Conservation (phyloP, 2,888 invertebrate genomes). For the Perdita meconis region DNA sequence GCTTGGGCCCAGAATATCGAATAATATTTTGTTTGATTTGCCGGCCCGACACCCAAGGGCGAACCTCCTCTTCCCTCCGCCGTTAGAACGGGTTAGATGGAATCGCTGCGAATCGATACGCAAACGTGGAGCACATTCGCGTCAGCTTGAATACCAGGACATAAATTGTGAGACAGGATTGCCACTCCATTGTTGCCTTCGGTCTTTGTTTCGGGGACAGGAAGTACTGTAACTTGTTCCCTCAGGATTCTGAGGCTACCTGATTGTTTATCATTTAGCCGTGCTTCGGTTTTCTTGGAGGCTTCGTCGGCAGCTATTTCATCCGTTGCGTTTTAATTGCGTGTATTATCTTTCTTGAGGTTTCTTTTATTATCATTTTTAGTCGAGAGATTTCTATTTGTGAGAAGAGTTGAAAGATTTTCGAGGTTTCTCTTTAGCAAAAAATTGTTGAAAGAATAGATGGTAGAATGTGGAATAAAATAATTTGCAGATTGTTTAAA, state of each 20-base stretch:
- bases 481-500: too few species aligned
- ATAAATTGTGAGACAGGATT: conserved; percentile 16
- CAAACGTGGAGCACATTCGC: conserved; percentile 17
- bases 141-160: neutral
- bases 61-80: conserved; percentile 6
- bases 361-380: too few species aligned
- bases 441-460: too few species aligned
- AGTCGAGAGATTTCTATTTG: too few species aligned
- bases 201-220: neutral
- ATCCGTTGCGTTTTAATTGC: too few species aligned
- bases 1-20: neutral
- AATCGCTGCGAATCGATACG: conserved; percentile 28
- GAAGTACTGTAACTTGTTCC: neutral
- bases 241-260: neutral
- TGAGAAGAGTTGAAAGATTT: too few species aligned
- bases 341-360: too few species aligned
- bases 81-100: conserved; percentile 7
- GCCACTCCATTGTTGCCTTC: conserved; percentile 21
- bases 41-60: neutral
- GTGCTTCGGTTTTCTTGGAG: neutral
- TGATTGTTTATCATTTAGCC: neutral
- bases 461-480: too few species aligned
- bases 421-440: too few species aligned
- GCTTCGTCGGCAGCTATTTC: too few species aligned
- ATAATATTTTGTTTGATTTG: neutral